Conservation (phyloP, 2,888 invertebrate species). For the Steinernema carpocapsae region DNA sequence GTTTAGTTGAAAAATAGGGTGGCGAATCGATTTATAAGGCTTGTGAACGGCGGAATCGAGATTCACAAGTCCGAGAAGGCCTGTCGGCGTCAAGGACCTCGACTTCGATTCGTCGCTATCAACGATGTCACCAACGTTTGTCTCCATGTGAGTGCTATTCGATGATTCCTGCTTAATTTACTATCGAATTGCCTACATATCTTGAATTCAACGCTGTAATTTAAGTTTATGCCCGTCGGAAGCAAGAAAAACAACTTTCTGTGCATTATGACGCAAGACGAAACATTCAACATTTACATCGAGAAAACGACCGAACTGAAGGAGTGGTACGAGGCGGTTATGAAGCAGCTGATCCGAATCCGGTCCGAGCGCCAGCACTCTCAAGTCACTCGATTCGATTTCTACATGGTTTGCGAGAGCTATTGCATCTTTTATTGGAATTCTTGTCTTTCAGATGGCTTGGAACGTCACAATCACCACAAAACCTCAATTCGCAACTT, state of each 20-base stretch:
- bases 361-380: neutral
- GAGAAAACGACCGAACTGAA: neutral
- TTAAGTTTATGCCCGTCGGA: slow-evolving; percentile 14
- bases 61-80: slow-evolving; percentile 12
- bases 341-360: slow-evolving; percentile 21
- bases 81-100: neutral
- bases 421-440: neutral
- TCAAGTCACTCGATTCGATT: slow-evolving; percentile 8
- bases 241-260: slow-evolving; percentile 25
- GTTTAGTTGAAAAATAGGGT: slow-evolving; percentile 8
- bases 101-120: neutral
- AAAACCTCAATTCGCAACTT: slow-evolving; percentile 6
- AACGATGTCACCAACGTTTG: slow-evolving; percentile 21
- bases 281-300: slow-evolving; percentile 23
- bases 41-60: slow-evolving; percentile 17
- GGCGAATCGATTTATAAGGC: neutral
- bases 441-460: neutral
- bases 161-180: neutral
- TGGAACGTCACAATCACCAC: neutral
- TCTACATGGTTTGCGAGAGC: slow-evolving; percentile 13
- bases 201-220: too few species aligned
- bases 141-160: neutral
- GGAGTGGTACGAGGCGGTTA: slow-evolving; percentile 27
- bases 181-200: too few species aligned
- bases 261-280: slow-evolving; percentile 14